Conservation (phyloP, 1,140 invertebrate species). For the Aporrectodea caliginosa region DNA sequence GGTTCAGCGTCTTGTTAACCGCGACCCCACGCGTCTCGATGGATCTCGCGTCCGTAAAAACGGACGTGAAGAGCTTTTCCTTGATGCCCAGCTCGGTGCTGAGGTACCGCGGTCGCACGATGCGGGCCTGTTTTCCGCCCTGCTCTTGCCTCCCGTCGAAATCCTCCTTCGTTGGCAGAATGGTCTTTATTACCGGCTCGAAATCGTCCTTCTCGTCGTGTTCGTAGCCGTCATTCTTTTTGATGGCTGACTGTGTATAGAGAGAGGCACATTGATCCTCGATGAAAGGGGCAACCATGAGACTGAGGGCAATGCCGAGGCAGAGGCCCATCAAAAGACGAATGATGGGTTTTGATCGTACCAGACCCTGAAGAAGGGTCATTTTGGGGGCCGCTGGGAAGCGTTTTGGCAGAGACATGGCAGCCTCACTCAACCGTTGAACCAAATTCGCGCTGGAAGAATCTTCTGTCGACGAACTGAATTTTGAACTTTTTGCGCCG, state of each 20-base stretch:
- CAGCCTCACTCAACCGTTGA: too few species aligned
- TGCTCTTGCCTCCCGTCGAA: too few species aligned
- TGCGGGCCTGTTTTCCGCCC: slow-evolving; percentile 28
- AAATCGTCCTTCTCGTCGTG: slow-evolving; percentile 18
- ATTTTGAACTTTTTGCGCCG: too few species aligned
- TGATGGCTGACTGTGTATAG: background rate
- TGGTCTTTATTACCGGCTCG: slow-evolving; percentile 15
- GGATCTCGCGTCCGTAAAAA: slow-evolving; percentile 68
- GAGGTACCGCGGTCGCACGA: slow-evolving; percentile 73
- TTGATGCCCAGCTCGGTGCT: slow-evolving; percentile 82
- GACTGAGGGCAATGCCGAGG: slow-evolving; percentile 24
- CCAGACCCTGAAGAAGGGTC: background rate
- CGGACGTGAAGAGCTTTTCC: slow-evolving; percentile 77
- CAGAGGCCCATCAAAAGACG: slow-evolving; percentile 27
- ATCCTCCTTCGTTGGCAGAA: background rate
- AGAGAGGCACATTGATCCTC: slow-evolving; percentile 10
- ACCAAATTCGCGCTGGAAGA: too few species aligned
- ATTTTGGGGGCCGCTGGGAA: too few species aligned
- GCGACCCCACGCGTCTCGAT: slow-evolving; percentile 66
- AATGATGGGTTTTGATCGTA: slow-evolving; percentile 15
- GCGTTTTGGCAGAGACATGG: too few species aligned
- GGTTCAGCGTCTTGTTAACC: slow-evolving; percentile 71
- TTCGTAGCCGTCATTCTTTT: background rate
- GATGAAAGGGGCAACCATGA: slow-evolving; percentile 19
- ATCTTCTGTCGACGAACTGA: too few species aligned